Evolutionary conservation across 2,797 vertebrate genomes (phyloP), one percentile per base, ranked within the genome.

Genomic region (Babyrousa celebensis): DNA sequence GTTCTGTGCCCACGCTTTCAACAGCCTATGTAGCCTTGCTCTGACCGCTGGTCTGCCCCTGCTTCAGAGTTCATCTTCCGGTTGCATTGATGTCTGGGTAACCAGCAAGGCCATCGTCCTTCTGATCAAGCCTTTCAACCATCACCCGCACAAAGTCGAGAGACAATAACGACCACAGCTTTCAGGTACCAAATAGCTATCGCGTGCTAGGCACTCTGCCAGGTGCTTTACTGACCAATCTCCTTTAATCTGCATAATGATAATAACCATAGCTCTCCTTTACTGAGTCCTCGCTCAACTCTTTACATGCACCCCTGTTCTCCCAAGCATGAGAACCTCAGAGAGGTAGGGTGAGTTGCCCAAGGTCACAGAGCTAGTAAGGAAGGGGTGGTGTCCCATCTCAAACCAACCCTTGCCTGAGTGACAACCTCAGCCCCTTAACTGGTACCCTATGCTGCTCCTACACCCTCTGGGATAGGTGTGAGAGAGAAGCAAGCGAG

Each of bases 311-410:
- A 67, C 4, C 56, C 52, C n/a, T 12, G 32, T 17, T n/a, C 48
- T 70, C n/a, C 25, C 52, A 58, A 85, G 32, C 8, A 52, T 58
- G 23, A 58, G 27, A 92, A 65, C 25, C 52, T 92, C 77, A n/a
- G 89, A 88, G 72, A 82, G 27, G 32, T 43, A 52, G 88, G 60
- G 29, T 17, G 21, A 87, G 43, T 52, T 85, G 3, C 29, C n/a
- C 80, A 86, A 95, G 79, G 86, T 78, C 23, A 32, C 40, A 84
- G 56, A 92, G 60, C 77, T 20, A 85, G 21, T 29, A 63, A 32
- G 16, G 29, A 80, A 89, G 48, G 21, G 29, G 15, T 16, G n/a
- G n/a, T 18, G 40, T 29, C 60, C 63, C 54, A 10, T 58, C 52
- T 58, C 83, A 86, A 62, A 15, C 32, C 43, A 78, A 43, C 18